Conservation (phyloP, 2,113 vertebrate genomes). For the Centropus unirufus region DNA sequence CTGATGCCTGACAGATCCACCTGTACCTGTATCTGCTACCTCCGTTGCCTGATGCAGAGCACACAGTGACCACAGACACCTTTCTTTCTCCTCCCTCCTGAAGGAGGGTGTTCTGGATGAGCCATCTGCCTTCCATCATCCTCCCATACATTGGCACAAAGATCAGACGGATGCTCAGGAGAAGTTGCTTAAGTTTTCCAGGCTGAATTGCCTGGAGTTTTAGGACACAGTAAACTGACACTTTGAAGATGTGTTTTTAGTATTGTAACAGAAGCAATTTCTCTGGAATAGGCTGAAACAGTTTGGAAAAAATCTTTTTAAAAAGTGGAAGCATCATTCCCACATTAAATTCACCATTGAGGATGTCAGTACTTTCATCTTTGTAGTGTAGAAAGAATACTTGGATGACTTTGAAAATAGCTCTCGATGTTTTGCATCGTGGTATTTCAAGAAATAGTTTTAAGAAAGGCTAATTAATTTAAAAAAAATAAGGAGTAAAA, state of each 20-base stretch:
- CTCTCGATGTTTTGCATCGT: background rate
- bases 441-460: conserved; percentile 38
- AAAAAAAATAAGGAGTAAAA: conserved; percentile 32
- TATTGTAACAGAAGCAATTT: background rate
- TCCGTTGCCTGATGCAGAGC: background rate
- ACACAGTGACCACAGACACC: background rate
- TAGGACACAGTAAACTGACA: background rate
- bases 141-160: accelerated
- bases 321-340: background rate
- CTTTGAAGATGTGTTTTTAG: background rate
- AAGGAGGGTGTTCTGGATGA: background rate
- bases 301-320: background rate
- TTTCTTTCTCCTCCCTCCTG: background rate
- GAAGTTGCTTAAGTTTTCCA: background rate
- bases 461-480: conserved; percentile 60
- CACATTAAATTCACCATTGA: background rate
- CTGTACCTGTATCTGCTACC: background rate
- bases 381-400: background rate
- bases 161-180: background rate
- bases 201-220: background rate
- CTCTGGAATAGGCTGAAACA: background rate
- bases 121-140: background rate
- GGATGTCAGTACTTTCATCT: conserved; percentile 14
- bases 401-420: conserved; percentile 39
- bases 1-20: background rate